These are phyloP conservation scores for Imbricaverruca yamaguchii DNA, from an alignment of 2,888 invertebrate species.

Conservation along the genomic window DNA sequence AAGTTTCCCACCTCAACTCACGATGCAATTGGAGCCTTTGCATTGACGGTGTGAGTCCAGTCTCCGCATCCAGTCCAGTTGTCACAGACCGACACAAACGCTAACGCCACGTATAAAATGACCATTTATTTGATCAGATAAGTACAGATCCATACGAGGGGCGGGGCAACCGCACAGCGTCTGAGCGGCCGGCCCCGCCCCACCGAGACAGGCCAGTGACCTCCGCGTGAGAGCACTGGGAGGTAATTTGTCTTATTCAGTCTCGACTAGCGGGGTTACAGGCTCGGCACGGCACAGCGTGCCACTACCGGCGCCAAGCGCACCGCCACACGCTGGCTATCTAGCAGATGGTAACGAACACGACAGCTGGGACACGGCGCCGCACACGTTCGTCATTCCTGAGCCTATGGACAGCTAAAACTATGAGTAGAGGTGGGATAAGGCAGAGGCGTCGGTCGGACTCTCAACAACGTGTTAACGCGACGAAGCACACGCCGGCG, in stretches of 20 bases:
- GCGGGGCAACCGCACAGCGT: not conserved
- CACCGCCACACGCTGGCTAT: not conserved
- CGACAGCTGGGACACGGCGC: not conserved
- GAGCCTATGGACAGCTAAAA: conserved; percentile 20
- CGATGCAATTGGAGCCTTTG: too few species aligned
- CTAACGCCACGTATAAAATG: conserved; percentile 11
- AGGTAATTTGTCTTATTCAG: conserved; percentile 14
- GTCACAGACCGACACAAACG: too few species aligned
- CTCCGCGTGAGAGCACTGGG: conserved; percentile 2
- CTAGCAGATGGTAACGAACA: not conserved
- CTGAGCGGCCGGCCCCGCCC: not conserved
- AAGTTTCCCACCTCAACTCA: too few species aligned
- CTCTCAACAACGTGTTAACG: not conserved
- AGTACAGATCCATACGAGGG: not conserved
- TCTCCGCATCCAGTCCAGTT: too few species aligned
- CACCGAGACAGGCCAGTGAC: not conserved
- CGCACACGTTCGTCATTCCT: not conserved
- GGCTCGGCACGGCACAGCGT: conserved; percentile 6
- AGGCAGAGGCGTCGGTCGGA: too few species aligned
- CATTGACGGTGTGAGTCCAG: too few species aligned
- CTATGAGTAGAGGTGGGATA: conserved; percentile 18
- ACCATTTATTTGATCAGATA: conserved; percentile 18
- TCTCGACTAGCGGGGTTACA: conserved; percentile 17
- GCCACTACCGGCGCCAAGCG: not conserved
- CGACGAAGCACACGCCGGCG: not conserved